Conservation (phyloP, 2,797 vertebrate genomes). For the Sebastes steindachneri region DNA sequence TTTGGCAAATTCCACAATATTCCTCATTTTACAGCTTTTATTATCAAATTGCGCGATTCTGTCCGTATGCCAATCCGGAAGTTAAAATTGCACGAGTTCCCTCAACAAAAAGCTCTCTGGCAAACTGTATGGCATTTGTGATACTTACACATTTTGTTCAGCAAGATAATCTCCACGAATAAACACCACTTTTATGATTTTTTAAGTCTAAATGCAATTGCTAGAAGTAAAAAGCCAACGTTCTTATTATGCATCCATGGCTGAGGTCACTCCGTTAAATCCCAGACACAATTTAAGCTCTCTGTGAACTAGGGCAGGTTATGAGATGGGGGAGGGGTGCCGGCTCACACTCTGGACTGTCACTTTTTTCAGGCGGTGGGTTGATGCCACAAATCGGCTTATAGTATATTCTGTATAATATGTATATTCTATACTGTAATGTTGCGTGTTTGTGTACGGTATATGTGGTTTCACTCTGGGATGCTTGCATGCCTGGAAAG, state of each 20-base stretch:
- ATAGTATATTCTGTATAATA: background rate
- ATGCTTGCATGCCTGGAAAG: background rate
- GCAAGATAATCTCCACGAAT: no score
- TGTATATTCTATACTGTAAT: background rate
- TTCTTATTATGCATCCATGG: background rate
- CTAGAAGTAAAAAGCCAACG: no score
- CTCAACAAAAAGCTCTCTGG: no score
- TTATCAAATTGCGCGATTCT: no score
- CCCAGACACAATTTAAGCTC: slow-evolving; percentile 27
- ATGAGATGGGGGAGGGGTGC: slow-evolving; percentile 30
- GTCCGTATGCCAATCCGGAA: no score
- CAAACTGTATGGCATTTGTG: no score
- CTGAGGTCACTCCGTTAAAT: slow-evolving; percentile 24
- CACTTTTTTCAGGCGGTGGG: slow-evolving; percentile 6
- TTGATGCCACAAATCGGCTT: slow-evolving; percentile 29
- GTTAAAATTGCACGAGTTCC: no score
- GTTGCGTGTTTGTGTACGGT: background rate
- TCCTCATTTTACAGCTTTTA: no score
- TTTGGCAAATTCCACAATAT: no score
- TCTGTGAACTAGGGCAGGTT: slow-evolving; percentile 35
- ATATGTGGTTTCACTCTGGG: background rate
- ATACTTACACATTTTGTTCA: no score
- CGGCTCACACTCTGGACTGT: background rate
- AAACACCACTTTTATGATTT: no score
- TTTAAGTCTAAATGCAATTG: no score